phyloP scores from a whole-genome alignment of 1,140 invertebrate species.

The Meloidogyne exigua region DNA sequence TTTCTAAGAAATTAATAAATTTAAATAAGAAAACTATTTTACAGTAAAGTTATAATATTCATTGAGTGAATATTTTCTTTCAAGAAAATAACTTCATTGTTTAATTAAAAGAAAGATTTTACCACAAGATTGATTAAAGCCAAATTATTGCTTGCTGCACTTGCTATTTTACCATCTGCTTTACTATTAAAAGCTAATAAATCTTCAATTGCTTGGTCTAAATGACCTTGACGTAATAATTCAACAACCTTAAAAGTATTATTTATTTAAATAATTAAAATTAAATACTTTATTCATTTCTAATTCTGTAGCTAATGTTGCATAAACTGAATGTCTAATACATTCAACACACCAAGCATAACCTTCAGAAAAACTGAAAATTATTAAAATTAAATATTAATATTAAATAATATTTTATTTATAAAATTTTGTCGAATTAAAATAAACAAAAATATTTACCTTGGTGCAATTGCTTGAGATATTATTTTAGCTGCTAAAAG shows the following conservation, averaged over 20 bases:
- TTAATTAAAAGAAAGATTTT: constrained; percentile 20
- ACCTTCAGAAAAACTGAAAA: constrained; percentile 76
- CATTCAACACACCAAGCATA: constrained; percentile 70
- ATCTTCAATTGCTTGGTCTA: constrained; percentile 78
- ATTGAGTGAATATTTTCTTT: neutral
- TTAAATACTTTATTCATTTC: constrained; percentile 78
- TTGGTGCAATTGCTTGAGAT: constrained; percentile 74
- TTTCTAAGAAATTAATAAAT: constrained; percentile 36
- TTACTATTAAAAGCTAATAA: constrained; percentile 83
- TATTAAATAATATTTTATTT: too few relatives aligned
- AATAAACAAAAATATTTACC: constrained; percentile 33
- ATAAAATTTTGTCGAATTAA: too few relatives aligned
- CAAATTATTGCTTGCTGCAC: constrained; percentile 81
- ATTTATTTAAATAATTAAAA: neutral
- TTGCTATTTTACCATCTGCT: constrained; percentile 79
- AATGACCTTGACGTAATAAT: constrained; percentile 80
- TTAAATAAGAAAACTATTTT: too few relatives aligned
- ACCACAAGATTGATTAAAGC: constrained; percentile 84
- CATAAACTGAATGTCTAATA: constrained; percentile 77
- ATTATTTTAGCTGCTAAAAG: constrained; percentile 87
- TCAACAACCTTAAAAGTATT: constrained; percentile 71
- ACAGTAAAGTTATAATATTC: neutral
- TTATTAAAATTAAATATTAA: constrained; percentile 46
- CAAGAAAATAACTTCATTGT: too few relatives aligned
- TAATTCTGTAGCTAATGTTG: constrained; percentile 78